These are phyloP conservation scores for Myathropa florea DNA, from an alignment of 2,888 invertebrate species.

Conservation along the genomic window DNA sequence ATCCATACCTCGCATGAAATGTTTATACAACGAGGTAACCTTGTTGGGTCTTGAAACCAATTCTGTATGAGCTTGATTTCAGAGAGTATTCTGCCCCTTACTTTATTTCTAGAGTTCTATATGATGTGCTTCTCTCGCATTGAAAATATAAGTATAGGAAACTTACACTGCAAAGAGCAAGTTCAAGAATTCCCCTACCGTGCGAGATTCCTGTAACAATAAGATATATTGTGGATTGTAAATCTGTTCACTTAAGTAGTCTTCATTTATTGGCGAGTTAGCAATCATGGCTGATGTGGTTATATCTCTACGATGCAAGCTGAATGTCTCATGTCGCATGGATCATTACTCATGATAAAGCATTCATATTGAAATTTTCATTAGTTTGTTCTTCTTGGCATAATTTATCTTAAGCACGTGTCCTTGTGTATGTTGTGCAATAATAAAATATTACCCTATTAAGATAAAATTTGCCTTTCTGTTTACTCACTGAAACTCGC, in stretches of 20 bases:
- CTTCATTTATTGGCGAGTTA: too few species aligned
- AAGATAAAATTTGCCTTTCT: not conserved
- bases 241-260: not conserved
- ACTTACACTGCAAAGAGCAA: too few species aligned
- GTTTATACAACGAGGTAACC: too few species aligned
- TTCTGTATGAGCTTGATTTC: too few species aligned
- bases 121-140: too few species aligned
- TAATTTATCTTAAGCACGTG: not conserved
- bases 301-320: not conserved
- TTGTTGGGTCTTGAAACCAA: too few species aligned
- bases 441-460: not conserved
- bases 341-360: not conserved
- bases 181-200: too few species aligned
- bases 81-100: too few species aligned
- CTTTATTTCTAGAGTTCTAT: too few species aligned
- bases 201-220: too few species aligned
- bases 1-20: too few species aligned
- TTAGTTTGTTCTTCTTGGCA: not conserved
- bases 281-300: not conserved
- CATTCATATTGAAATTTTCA: not conserved
- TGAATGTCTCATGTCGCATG: not conserved
- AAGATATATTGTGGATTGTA: not conserved
- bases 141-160: too few species aligned
- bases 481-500: not conserved
- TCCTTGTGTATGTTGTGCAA: not conserved